Percentiles rank a stretch among this genome's conserved stretches.
phyloP scores from a whole-genome alignment of 2,797 vertebrate species.

The Zonotrichia albicollis region DNA sequence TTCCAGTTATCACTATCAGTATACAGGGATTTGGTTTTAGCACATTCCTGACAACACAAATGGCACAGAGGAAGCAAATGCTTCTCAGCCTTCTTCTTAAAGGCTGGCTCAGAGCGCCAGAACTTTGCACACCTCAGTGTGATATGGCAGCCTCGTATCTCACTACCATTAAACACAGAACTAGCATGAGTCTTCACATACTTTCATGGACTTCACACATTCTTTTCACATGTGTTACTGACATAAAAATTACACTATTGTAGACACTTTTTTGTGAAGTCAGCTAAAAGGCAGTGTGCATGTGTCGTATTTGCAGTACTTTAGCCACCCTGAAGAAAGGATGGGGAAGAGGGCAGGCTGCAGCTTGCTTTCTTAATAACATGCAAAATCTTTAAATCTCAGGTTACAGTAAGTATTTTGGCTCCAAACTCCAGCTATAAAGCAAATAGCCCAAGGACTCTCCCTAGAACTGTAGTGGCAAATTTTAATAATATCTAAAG shows the following conservation, averaged over 20 bases:
- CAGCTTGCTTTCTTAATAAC: constrained; percentile 35
- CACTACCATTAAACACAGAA: neutral
- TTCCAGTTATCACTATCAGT: neutral
- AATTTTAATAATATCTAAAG: neutral
- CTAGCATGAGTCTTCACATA: neutral
- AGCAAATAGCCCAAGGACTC: neutral
- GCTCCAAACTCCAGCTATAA: neutral
- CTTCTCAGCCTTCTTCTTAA: neutral
- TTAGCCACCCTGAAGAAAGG: neutral
- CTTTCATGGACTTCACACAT: neutral
- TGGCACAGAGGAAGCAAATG: neutral
- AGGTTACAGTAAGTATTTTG: constrained; percentile 20
- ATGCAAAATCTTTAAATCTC: constrained; percentile 35
- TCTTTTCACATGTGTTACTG: neutral
- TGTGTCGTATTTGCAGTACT: neutral
- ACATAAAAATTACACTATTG: neutral
- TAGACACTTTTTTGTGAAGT: neutral
- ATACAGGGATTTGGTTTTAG: neutral
- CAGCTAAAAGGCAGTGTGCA: neutral
- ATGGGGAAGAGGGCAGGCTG: neutral
- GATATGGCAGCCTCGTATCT: neutral
- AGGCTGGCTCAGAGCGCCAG: neutral
- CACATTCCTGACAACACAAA: constrained; percentile 22
- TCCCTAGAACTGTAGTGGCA: neutral
- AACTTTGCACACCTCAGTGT: neutral